phyloP scores from a whole-genome alignment of 2,888 invertebrate genomes.

The Amphipyra berbera region DNA sequence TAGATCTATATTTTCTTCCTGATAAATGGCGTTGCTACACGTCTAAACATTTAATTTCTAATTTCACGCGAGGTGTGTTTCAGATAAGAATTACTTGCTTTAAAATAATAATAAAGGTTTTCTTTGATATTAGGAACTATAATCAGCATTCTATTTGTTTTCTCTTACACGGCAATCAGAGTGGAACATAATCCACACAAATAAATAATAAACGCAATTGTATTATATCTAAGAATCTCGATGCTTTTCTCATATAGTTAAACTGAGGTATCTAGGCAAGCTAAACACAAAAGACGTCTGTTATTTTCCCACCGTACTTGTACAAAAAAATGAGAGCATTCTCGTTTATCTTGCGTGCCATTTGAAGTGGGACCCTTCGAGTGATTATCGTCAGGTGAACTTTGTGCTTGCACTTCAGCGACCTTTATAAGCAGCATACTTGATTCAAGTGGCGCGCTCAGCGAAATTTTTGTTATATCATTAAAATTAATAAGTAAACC shows the following conservation, averaged over 20 bases:
- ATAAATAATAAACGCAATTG: no score
- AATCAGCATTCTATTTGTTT: no score
- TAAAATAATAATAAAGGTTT: background rate
- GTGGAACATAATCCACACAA: background rate
- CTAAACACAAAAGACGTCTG: conserved; percentile 38
- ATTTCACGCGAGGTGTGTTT: conserved; percentile 20
- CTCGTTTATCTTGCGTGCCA: conserved; percentile 84
- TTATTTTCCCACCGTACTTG: conserved; percentile 62
- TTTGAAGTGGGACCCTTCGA: conserved; percentile 79
- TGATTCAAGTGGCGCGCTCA: conserved; percentile 76
- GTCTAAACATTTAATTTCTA: conserved; percentile 54
- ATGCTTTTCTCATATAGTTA: conserved; percentile 7
- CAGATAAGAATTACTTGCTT: conserved; percentile 16
- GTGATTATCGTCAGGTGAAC: conserved; percentile 83
- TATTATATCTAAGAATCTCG: no score
- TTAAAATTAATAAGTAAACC: conserved; percentile 84
- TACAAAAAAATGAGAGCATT: conserved; percentile 72
- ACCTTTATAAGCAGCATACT: conserved; percentile 84
- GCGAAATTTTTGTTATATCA: conserved; percentile 83
- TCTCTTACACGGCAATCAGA: background rate
- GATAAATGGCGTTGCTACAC: conserved; percentile 44
- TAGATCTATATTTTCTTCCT: conserved; percentile 54
- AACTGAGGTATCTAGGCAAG: conserved; percentile 26
- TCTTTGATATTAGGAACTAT: background rate
- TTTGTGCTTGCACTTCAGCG: conserved; percentile 74